Conservation (phyloP, 2,113 vertebrate genomes). For the Thymallus thymallus region DNA sequence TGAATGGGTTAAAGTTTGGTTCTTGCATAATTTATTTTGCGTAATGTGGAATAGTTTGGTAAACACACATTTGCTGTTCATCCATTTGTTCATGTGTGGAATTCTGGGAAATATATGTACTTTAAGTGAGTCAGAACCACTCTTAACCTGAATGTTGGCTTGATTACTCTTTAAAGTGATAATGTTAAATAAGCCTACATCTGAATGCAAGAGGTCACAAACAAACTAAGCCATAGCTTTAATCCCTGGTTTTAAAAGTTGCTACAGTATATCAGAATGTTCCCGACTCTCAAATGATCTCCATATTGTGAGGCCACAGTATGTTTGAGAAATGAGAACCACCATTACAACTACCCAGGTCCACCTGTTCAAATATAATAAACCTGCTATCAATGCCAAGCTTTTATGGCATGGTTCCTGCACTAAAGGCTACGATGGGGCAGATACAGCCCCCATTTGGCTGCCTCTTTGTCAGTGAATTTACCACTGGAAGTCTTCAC, state of each 20-base stretch:
- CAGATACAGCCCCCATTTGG: slow-evolving; percentile 35
- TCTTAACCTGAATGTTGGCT: not conserved
- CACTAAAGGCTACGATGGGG: slow-evolving; percentile 44
- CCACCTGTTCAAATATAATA: slow-evolving; percentile 79
- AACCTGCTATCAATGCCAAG: slow-evolving; percentile 66
- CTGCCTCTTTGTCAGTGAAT: slow-evolving; percentile 56
- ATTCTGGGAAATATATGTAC: slow-evolving; percentile 28
- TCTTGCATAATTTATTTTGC: too few relatives aligned
- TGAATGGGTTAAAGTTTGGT: too few relatives aligned
- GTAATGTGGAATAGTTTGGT: too few relatives aligned
- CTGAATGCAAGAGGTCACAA: too few relatives aligned
- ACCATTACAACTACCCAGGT: slow-evolving; percentile 48
- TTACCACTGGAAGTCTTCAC: slow-evolving; percentile 69
- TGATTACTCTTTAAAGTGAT: too few relatives aligned
- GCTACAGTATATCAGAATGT: slow-evolving; percentile 48
- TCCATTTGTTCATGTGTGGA: slow-evolving; percentile 1
- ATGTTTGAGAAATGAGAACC: slow-evolving; percentile 35
- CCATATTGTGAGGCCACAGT: slow-evolving; percentile 39
- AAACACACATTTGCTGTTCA: too few relatives aligned
- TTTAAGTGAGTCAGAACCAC: too few relatives aligned
- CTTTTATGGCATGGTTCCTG: slow-evolving; percentile 67
- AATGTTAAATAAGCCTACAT: too few relatives aligned
- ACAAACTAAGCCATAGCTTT: slow-evolving; percentile 55
- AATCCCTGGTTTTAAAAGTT: slow-evolving; percentile 47
- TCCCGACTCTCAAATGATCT: slow-evolving; percentile 62